Percentiles rank a stretch among this genome's conserved stretches.
Evolutionary conservation across 2,888 invertebrate species (phyloP).

Genomic region (Ellobium chinense): DNA sequence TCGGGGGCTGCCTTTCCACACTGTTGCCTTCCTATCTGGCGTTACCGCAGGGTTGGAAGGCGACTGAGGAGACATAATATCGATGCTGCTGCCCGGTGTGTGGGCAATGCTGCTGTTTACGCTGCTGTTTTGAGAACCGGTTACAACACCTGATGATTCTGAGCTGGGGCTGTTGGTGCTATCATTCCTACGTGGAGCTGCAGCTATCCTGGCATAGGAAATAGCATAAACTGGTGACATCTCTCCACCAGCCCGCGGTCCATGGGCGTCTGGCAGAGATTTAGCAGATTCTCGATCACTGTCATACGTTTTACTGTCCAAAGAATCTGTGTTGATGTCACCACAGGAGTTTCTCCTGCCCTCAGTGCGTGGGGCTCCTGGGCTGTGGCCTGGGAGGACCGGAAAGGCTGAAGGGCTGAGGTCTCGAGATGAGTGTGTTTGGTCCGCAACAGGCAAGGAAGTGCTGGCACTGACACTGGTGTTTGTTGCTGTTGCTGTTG

Average conservation of each 20-base stretch:
- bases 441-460: conserved; percentile 10
- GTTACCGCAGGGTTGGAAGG: conserved; percentile 14
- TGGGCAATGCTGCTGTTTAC: conserved; percentile 27
- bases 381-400: conserved; percentile 54
- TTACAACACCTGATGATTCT: conserved; percentile 35
- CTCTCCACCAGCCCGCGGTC: conserved; percentile 45
- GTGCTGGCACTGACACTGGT: background rate
- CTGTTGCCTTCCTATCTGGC: conserved; percentile 57
- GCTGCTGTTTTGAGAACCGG: conserved; percentile 40
- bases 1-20: conserved; percentile 70
- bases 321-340: conserved; percentile 60
- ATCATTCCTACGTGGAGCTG: conserved; percentile 50
- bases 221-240: conserved; percentile 60
- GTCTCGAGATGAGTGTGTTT: conserved; percentile 54
- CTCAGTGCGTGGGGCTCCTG: conserved; percentile 52
- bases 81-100: conserved; percentile 32
- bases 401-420: conserved; percentile 74
- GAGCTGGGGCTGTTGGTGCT: conserved; percentile 37
- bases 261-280: conserved; percentile 69
- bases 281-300: conserved; percentile 75
- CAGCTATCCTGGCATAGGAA: conserved; percentile 73
- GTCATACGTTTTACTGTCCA: conserved; percentile 61
- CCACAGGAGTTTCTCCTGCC: conserved; percentile 68
- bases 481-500: background rate
- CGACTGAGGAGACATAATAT: conserved; percentile 4